Conservation (phyloP, 2,113 vertebrate genomes). For the Mesoclemmys tuberculata region DNA sequence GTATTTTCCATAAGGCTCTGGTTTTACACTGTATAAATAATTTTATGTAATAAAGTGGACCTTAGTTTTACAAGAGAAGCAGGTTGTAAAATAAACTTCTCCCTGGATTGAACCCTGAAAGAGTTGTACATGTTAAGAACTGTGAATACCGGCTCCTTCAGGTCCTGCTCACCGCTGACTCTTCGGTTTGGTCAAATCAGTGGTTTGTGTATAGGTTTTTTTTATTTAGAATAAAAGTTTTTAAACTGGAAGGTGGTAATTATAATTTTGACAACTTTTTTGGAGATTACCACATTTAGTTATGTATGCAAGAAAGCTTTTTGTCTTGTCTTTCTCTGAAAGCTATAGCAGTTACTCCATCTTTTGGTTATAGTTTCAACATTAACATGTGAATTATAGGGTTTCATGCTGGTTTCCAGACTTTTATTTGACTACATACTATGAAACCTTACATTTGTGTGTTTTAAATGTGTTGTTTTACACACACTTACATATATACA, state of each 20-base stretch:
- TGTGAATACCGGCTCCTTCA: slow-evolving; percentile 84
- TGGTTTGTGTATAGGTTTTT: slow-evolving; percentile 91
- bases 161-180: slow-evolving; percentile 83
- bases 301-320: slow-evolving; percentile 74
- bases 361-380: slow-evolving; percentile 80
- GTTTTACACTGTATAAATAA: slow-evolving; percentile 91
- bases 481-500: slow-evolving; percentile 65
- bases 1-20: slow-evolving; percentile 88
- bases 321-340: slow-evolving; percentile 80
- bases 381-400: slow-evolving; percentile 78
- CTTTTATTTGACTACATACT: slow-evolving; percentile 78
- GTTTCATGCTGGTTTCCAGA: slow-evolving; percentile 80
- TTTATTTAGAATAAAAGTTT: slow-evolving; percentile 88
- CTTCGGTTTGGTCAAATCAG: slow-evolving; percentile 85
- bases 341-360: slow-evolving; percentile 77
- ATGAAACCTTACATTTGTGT: slow-evolving; percentile 73
- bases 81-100: slow-evolving; percentile 89
- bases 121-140: slow-evolving; percentile 83
- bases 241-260: slow-evolving; percentile 90
- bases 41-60: slow-evolving; percentile 91
- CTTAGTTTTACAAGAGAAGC: slow-evolving; percentile 90
- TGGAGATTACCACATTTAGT: slow-evolving; percentile 81
- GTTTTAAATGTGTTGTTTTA: slow-evolving; percentile 59
- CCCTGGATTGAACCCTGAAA: slow-evolving; percentile 81
- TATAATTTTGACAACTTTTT: slow-evolving; percentile 87